A percentile compares a stretch with the other conserved stretches of the same genome.
Conservation (phyloP, 2,113 vertebrate species). For the Polyodon spathula region DNA sequence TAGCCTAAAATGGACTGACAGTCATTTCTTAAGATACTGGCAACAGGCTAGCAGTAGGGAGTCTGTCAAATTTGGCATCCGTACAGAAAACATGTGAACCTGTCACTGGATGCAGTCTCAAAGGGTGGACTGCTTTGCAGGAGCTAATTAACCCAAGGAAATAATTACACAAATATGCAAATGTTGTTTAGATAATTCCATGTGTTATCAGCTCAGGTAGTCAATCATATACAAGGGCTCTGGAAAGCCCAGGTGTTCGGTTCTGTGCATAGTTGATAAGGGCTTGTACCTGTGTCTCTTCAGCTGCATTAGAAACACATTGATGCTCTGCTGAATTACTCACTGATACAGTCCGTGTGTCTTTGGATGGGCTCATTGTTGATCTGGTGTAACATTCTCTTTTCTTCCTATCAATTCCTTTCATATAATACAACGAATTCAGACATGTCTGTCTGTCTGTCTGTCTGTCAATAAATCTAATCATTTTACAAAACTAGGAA, state of each 20-base stretch:
- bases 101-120: conserved; percentile 85
- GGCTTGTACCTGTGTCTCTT: conserved; percentile 45
- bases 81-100: conserved; percentile 68
- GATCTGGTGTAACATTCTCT: no score
- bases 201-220: conserved; percentile 78
- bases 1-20: conserved; percentile 36
- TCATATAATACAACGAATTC: no score
- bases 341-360: conserved; percentile 7
- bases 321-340: conserved; percentile 7
- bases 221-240: conserved; percentile 74
- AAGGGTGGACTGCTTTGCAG: conserved; percentile 76
- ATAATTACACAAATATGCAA: conserved; percentile 98
- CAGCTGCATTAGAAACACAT: conserved; percentile 16
- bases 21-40: conserved; percentile 54
- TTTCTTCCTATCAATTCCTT: background rate
- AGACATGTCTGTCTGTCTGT: no score
- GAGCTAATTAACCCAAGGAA: conserved; percentile 97
- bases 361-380: background rate
- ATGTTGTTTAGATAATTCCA: conserved; percentile 90
- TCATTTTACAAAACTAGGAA: no score
- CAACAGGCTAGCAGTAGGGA: conserved; percentile 66
- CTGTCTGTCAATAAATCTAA: no score
- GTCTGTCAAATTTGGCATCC: conserved; percentile 63
- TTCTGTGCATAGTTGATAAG: conserved; percentile 65
- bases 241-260: conserved; percentile 51